Percentiles rank a stretch among this genome's conserved stretches.
These are phyloP conservation scores for Polymixis flavicincta DNA, from an alignment of 2,888 invertebrate species.

Conservation along the genomic window DNA sequence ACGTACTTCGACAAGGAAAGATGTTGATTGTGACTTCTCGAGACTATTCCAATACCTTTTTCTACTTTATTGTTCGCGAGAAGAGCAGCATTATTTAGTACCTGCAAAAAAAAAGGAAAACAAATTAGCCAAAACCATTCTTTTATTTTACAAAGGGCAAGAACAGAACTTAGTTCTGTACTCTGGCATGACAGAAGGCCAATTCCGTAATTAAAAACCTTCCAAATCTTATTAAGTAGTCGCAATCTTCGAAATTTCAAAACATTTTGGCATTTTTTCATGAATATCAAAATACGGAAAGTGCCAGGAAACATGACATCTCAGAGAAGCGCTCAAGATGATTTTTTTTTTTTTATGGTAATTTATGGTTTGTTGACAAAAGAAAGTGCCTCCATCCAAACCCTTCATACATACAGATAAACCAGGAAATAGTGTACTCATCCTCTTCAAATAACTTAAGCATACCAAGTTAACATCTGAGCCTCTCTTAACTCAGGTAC, in stretches of 20 bases:
- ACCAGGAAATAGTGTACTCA: conserved; percentile 16
- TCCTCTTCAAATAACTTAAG: conserved; percentile 33
- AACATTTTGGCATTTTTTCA: background rate
- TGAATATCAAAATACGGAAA: background rate
- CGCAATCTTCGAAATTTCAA: background rate
- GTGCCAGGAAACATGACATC: too few relatives aligned
- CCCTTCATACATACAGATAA: background rate
- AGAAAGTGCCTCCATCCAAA: conserved; percentile 3
- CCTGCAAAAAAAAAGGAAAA: background rate
- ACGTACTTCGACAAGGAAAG: background rate
- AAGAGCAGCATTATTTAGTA: background rate
- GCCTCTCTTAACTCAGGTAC: conserved; percentile 16
- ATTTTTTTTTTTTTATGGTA: background rate
- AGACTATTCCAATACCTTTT: background rate
- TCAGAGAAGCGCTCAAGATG: background rate
- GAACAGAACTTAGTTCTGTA: background rate
- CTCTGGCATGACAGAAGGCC: background rate
- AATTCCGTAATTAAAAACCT: background rate
- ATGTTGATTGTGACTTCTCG: background rate
- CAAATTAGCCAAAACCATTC: background rate
- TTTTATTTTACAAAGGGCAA: background rate
- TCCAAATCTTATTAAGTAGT: too few relatives aligned
- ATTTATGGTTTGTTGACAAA: background rate
- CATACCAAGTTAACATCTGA: conserved; percentile 5
- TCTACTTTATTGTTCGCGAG: background rate